Percentiles rank a stretch among this genome's conserved stretches.
These are phyloP conservation scores for Pollimyrus isidori DNA, from an alignment of 2,113 vertebrate species.

Conservation along the genomic window DNA sequence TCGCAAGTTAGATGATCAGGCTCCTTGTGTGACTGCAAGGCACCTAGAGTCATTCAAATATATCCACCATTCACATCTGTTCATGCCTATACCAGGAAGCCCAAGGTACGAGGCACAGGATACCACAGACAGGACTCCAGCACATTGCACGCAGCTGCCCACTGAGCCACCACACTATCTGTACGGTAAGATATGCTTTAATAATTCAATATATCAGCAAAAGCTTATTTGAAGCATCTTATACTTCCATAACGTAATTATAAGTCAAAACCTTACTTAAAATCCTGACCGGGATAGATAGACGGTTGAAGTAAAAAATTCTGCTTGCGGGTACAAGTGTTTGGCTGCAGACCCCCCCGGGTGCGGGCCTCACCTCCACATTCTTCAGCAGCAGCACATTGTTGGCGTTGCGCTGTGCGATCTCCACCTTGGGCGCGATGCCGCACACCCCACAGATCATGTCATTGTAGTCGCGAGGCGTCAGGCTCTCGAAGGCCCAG, in stretches of 20 bases:
- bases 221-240: not conserved
- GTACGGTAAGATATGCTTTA: not conserved
- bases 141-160: not conserved
- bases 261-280: not conserved
- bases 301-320: not conserved
- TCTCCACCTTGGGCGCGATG: constrained; percentile 85
- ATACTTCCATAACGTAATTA: not conserved
- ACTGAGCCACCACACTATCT: not conserved
- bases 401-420: constrained; percentile 72
- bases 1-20: not conserved
- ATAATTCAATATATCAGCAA: not conserved
- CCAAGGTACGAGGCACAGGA: not conserved
- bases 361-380: constrained; percentile 69
- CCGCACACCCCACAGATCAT: constrained; percentile 98
- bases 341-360: not conserved
- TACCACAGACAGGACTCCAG: not conserved
- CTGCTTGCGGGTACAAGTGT: not conserved
- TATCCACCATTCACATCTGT: not conserved
- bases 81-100: not conserved
- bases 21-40: not conserved
- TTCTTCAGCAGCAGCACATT: constrained; percentile 81
- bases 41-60: not conserved
- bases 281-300: not conserved
- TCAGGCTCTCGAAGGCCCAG: constrained; percentile 95
- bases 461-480: constrained; percentile 91